These are phyloP conservation scores for Crax fasciolata DNA, from an alignment of 2,797 vertebrate genomes.

Conservation along the genomic window DNA sequence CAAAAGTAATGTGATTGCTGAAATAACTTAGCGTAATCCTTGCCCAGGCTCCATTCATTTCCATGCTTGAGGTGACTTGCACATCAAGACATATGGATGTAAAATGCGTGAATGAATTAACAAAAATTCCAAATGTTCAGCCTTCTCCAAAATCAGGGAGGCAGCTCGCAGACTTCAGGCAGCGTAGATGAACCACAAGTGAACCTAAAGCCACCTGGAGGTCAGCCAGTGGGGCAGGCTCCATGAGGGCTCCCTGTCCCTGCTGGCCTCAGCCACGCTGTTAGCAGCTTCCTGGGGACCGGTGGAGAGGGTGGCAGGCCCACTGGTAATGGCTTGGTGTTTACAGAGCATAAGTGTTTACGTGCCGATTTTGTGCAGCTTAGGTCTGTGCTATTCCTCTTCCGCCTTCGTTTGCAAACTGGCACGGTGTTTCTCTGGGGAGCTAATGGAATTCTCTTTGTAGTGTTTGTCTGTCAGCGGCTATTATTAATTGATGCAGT, in stretches of 20 bases:
- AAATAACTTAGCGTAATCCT: constrained; percentile 38
- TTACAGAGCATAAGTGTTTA: constrained; percentile 21
- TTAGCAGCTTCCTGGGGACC: not conserved
- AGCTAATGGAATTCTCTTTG: not conserved
- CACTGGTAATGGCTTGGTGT: constrained; percentile 42
- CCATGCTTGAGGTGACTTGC: constrained; percentile 44
- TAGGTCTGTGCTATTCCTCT: not conserved
- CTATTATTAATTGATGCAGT: constrained; percentile 32
- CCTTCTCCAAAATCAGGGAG: not conserved
- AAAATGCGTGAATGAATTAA: constrained; percentile 3
- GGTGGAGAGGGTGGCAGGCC: not conserved
- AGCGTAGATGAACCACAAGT: not conserved
- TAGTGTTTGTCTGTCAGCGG: not conserved
- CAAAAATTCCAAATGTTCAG: not conserved
- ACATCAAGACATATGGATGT: constrained; percentile 35
- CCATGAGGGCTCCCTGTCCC: not conserved
- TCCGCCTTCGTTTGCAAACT: not conserved
- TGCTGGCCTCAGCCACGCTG: not conserved
- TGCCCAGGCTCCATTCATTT: not conserved
- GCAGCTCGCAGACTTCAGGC: not conserved
- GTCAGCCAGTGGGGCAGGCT: not conserved
- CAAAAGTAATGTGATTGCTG: not conserved
- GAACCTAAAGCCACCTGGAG: not conserved
- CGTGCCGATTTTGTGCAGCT: not conserved
- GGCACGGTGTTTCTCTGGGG: not conserved